Evolutionary conservation across 2,797 vertebrate genomes (phyloP), one percentile per base, ranked within the genome.

Genomic region (Brachyrhaphis roseni): DNA sequence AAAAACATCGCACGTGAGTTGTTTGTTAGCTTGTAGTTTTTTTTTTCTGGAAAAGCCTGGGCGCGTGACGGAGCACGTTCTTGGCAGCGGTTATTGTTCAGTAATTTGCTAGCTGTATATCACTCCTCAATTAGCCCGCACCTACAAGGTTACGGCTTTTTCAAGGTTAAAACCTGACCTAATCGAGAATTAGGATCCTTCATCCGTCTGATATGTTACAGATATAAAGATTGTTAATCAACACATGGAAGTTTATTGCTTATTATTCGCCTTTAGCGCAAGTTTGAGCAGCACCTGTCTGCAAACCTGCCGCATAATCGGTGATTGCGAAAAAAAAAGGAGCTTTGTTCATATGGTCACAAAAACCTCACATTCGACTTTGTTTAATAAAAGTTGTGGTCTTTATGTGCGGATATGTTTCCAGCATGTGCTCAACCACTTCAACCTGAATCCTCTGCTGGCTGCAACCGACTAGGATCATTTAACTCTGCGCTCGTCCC

Each of bases 131-230:
- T 92, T 89, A 89, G 82, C 82, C 77, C 49, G 73, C 84, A 73
- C 79, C 80, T 76, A 78, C 91, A 92, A 92, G 93, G 92, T 92
- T 92, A 91, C 81, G 7, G 73, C 73, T 75, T 74, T 2, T 53
- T 64, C 87, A 84, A 90, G 89, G 90, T 87, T 89, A 80, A 74
- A 92, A 92, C 84, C 87, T 85, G 39, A 55, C 5, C 1, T 36
- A 75, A 59, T 78, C 41, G n/a, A n/a, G 39, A 28, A 1, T 31
- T 43, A 7, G 10, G 36, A 16, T 11, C 36, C 18, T 7, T 15
- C 53, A 0, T 28, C 47, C 73, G 23, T 36, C 31, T 46, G 0
- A 36, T 16, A 43, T 76, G 3, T 8, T 70, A 6, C n/a, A n/a
- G 0, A 26, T 49, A 0, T 11, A 2, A 80, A 15, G 26, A 55